Base-by-base conservation (phyloP, 2,888 invertebrate genomes). In the Diploptera punctata region DNA sequence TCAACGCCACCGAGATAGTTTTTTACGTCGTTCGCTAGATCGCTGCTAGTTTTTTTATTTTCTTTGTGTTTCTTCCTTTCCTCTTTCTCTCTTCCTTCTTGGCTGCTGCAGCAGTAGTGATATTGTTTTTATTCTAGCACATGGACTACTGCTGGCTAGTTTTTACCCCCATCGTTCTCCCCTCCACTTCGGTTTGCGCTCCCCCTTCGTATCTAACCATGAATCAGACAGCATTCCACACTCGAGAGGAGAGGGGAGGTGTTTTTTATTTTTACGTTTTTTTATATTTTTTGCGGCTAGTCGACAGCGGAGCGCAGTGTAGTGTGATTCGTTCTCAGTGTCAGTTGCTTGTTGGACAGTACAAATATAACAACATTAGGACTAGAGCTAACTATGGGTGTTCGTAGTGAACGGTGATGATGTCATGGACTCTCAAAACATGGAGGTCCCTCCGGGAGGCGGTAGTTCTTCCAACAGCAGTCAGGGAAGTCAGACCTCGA, bases 401-500 rank as follows among this genome's bases (percentile, higher is more conserved):
- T 21, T 19, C 16, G 9, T n/a, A 61, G 43, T 60, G 60, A 29
- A 7, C 26, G 24, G 60, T 62, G 62, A 54, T 24, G 38, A n/a
- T n/a, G 47, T 26, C 19, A 65, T 65, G 65, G 65, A 65, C 65
- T 47, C 33, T 13, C 47, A 65, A 19, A 44, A 16, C 61, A 21
- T 44, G 43, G 44, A 21, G 44, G 26, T 13, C 19, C 16, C 65
- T 21, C 18, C 44, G 13, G 57, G 29, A 29, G 57, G 29, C n/a
- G 26, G 26, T 9, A 16, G 38, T 10, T 21, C 67, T 26, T 29
- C 67, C 26, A 47, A 43, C 44, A 16, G 67, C 29, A 47, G 47
- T 29, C 47, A 47, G 26, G 19, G 18, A 16, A 43, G 38, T 24
- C 24, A 38, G 19, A 38, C 21, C 9, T 57, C 57, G 47, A 90